Evolutionary conservation across 2,797 vertebrate species (phyloP), one percentile per base, ranked within the genome.

Genomic region (Pipistrellus kuhlii): DNA sequence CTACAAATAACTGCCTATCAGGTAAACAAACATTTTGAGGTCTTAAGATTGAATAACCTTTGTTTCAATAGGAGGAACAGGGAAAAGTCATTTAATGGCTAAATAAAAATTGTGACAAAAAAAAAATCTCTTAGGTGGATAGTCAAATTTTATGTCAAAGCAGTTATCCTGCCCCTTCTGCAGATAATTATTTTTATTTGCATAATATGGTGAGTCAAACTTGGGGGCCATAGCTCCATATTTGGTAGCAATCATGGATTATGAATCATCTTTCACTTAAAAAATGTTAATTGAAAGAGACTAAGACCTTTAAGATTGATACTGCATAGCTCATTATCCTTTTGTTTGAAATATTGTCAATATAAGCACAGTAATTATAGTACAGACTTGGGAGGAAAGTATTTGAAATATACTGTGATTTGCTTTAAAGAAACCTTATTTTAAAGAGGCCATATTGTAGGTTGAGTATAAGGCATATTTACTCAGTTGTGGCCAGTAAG

Each of bases 141-240:
- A 66, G 41, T 46, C 30, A 78, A 68, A 69, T 85, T 89, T 86
- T 80, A 59, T 30, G 83, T 72, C 57, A 35, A 51, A 81, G 62
- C 64, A 71, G 9, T 93, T 93, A 89, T 64, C 87, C 38, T 89
- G 69, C 15, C 64, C 41, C 64, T 89, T 77, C 27, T 84, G 30
- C 62, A 92, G 68, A 71, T 85, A 59, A 55, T 81, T 86, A 18
- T 32, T 93, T 93, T 86, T 87, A 66, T 91, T 96, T 97, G 85
- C 53, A 59, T 75, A 55, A 18, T 85, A 10, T 71, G n/a, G 30
- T 90, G 57, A 95, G 30, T 77, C 91, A 81, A 55, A 81, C 35
- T 13, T 57, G 27, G 14, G 38, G 53, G 44, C 55, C 23, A 23
- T 93, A 55, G 18, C 57, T 80, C 53, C 69, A 3, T 72, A 35